phyloP scores from a whole-genome alignment of 2,113 vertebrate genomes.

The Pan troglodytes region NHGRI_mPanTro3-v2.1_pri NC_072413.2:42760001-42760500 shows the following conservation, averaged over 20 bases:
- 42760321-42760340: background rate
- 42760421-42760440: conserved; percentile 9
- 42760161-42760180: background rate
- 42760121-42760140: background rate
- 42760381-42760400: background rate
- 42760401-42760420: background rate
- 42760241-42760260: background rate
- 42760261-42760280: background rate
- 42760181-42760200: background rate
- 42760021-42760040: background rate
- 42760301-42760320: conserved; percentile 33
- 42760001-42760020: background rate
- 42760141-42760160: background rate
- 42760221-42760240: background rate
- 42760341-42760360: background rate
- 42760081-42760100: background rate
- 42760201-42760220: background rate
- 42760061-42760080: background rate
- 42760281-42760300: conserved; percentile 18
- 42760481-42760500: background rate
- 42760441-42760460: background rate
- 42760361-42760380: background rate
- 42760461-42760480: background rate
- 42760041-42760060: background rate
- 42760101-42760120: background rate